phyloP scores from a whole-genome alignment of 2,113 vertebrate species.

The Colinus virginianus region DNA sequence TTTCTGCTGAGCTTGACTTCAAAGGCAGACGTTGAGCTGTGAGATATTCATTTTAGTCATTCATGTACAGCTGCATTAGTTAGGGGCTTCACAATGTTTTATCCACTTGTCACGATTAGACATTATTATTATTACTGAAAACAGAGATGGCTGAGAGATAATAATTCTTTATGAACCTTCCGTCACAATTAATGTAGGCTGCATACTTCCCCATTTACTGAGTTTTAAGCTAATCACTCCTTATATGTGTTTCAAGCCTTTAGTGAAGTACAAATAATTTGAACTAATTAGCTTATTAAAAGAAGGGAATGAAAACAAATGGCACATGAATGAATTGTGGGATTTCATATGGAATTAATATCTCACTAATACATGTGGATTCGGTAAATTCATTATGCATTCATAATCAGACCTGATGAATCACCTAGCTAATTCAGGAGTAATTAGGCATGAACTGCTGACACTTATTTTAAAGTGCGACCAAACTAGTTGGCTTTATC shows the following conservation, averaged over 20 bases:
- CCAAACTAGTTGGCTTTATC: conserved; percentile 69
- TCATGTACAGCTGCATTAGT: conserved; percentile 74
- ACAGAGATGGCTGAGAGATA: conserved; percentile 77
- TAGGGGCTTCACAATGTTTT: conserved; percentile 67
- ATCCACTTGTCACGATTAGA: conserved; percentile 76
- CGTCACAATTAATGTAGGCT: conserved; percentile 75
- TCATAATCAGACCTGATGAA: conserved; percentile 83
- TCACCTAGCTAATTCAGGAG: conserved; percentile 80
- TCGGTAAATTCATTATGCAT: conserved; percentile 82
- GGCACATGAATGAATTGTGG: conserved; percentile 81
- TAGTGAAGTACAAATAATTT: conserved; percentile 84
- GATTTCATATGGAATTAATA: conserved; percentile 81
- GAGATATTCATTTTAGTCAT: conserved; percentile 61
- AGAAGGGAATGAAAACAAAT: conserved; percentile 82
- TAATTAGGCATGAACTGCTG: conserved; percentile 82
- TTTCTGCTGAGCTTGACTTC: conserved; percentile 54
- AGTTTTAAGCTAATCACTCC: conserved; percentile 79
- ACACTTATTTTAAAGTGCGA: conserved; percentile 76
- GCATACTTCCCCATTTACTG: conserved; percentile 71
- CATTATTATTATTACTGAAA: conserved; percentile 76
- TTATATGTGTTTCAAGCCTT: conserved; percentile 80
- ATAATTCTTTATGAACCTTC: conserved; percentile 80
- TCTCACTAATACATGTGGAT: conserved; percentile 78
- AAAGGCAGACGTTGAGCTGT: conserved; percentile 18
- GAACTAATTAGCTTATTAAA: conserved; percentile 84